Base-by-base conservation (phyloP, 2,888 invertebrate species). In the Pilophorus perplexus region DNA sequence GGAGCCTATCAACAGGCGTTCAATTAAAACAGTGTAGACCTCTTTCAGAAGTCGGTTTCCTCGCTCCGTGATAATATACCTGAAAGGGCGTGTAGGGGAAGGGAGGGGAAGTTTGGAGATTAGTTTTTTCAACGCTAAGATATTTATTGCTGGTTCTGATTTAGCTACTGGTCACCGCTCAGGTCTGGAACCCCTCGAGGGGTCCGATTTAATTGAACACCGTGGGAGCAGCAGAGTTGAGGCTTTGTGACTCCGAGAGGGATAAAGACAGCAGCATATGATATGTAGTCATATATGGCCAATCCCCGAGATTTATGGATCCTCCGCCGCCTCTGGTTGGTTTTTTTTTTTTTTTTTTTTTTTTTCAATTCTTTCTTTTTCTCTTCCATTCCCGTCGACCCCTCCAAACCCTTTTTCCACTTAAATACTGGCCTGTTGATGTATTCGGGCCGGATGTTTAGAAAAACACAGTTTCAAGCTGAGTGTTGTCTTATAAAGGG, bases 91-190 rank as follows among this genome's bases (percentile, higher is more conserved):
- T n/a, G 38, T 20, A 55, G 14, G 33, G 16, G 10, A 22, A 22
- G 37, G 54, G 10, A 33, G 23, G 55, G 55, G 33, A 38, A 27
- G 40, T 38, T 55, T 55, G 55, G 55, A 55, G 38, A 55, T 55
- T 55, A 55, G 60, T 60, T 60, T 46, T 60, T 60, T 60, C 60
- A 55, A 38, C 55, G 55, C 55, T 22, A 55, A 28, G 60, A 60
- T 44, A 60, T 60, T 60, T 60, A 60, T 60, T 60, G 46, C 60
- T 44, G 46, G 44, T 28, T 60, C 60, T 60, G 60, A 60, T 60
- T 64, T 64, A 52, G 64, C 64, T 64, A 52, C 50, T 38, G 52
- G 50, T 64, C 50, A 64, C 38, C 64, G 38, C 64, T 42, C 38
- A 33, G n/a, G n/a, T 22, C 14, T 23, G 59, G 60, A 22, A 40